Base-by-base conservation (phyloP, 2,888 invertebrate species). In the Iphiclides podalirius region DNA sequence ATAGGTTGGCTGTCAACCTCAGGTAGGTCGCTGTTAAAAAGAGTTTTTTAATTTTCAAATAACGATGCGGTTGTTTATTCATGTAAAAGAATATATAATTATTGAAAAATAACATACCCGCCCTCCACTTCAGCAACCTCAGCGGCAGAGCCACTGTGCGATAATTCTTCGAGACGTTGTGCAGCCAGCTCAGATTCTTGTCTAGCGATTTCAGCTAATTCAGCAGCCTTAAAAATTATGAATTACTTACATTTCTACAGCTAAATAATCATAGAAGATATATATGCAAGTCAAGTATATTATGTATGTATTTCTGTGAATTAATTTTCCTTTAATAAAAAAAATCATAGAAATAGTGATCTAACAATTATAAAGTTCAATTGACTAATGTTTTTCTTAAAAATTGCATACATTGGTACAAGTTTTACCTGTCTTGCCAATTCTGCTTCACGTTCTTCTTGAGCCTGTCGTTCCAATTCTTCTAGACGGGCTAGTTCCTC, bases 371-470 rank as follows among this genome's bases (percentile, higher is more conserved):
- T 20, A 4, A 4, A 6, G 6, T 20, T 20, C 20, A 20, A n/a
- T n/a, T n/a, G 20, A 20, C 6, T 4, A 20, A 20, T 6, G 6
- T 20, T 20, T 4, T 4, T 20, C 6, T 3, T 20, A 20, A 20
- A 4, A 20, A 20, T 20, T 6, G 6, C 20, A 20, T 20, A 20
- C 20, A 6, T 20, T 20, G 20, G 20, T 4, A 28, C 28, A 16
- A 16, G 4, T 14, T 79, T 57, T 64, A 89, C 89, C 81, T 93
- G 93, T 64, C 93, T 85, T 41, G 92, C 93, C 57, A 93, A 87
- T 67, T 93, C 93, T 4, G 83, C 91, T 77, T 93, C 93, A 15
- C 90, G 89, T 63, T 92, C 92, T 64, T 92, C 92, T 65, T 91
- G 90, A 0, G 91, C 92, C 62, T 91, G 90, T 60, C 86, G 89